Base-by-base conservation (phyloP, 2,113 vertebrate species). In the Nerophis lumbriciformis region DNA sequence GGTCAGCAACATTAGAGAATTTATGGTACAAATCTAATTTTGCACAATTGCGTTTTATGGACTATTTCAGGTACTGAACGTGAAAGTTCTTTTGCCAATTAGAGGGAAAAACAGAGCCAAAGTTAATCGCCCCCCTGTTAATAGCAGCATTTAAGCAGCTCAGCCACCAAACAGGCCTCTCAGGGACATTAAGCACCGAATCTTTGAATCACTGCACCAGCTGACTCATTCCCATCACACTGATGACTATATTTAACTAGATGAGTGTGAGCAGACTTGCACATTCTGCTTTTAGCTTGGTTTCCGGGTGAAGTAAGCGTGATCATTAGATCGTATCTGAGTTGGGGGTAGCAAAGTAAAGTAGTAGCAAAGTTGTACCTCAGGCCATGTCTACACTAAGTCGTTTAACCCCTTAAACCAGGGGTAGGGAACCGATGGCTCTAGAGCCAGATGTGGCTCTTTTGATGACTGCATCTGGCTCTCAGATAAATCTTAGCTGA, bases 41-140 rank as follows among this genome's bases (percentile, higher is more conserved):
- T 66, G 56, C 58, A 58, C 64, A 60, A 66, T 75, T 66, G 57
- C 66, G 65, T 75, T 78, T 78, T 72, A 73, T 72, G 52, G 67
- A 63, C 49, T 66, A 52, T 82, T 80, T 80, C 59, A 57, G 51
- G 64, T 59, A 76, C 39, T 63, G 55, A 75, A 75, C 53, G 54
- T 63, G 52, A 78, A 76, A 74, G 66, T 75, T 72, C 60, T 63
- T 82, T 77, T 79, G 75, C 77, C 71, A 77, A 77, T 85, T 76
- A 77, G 73, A 68, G 68, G 57, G 58, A 64, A 45, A 68, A 76
- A 75, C 53, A 68, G 56, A 68, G 56, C 47, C 73, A 72, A 68
- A 81, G 78, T 79, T 80, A 82, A 88, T 73, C 78, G 76, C 53
- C 53, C 83, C 72, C 80, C 68, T 82, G 82, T 80, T 82, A 81